Conservation (phyloP, 2,113 vertebrate genomes). For the Rhombomys opimus region DNA sequence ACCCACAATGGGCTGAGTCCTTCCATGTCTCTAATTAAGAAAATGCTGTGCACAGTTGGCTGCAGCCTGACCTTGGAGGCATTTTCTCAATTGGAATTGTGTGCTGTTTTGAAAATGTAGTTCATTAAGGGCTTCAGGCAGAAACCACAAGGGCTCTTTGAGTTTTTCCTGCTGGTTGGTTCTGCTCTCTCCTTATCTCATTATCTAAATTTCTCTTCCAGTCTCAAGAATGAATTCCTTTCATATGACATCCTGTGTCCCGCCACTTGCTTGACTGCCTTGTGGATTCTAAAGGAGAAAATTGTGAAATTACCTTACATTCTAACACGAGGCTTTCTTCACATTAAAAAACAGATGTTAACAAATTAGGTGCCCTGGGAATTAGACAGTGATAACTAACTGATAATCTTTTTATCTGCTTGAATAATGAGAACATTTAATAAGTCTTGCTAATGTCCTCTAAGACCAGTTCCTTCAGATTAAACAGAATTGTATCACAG, state of each 20-base stretch:
- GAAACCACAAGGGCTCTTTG: conserved; percentile 58
- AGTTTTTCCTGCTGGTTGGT: conserved; percentile 58
- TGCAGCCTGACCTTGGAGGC: neutral
- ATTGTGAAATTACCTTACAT: conserved; percentile 52
- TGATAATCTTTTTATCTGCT: conserved; percentile 64
- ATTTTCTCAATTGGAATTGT: neutral
- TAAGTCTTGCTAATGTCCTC: conserved; percentile 46
- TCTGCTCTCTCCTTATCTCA: conserved; percentile 16
- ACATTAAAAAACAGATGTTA: conserved; percentile 37
- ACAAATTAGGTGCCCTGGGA: conserved; percentile 72
- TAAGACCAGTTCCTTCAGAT: neutral
- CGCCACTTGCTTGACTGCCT: conserved; percentile 63
- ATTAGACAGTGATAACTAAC: conserved; percentile 75
- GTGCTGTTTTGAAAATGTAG: conserved; percentile 38
- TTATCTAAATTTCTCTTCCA: conserved; percentile 61
- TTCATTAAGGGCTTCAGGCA: conserved; percentile 62
- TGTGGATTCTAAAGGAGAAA: conserved; percentile 72
- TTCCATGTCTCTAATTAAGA: neutral
- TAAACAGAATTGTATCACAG: neutral
- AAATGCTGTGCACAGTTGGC: neutral
- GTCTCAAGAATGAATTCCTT: conserved; percentile 34
- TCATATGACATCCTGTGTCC: neutral
- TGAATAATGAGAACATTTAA: conserved; percentile 54
- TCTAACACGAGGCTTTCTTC: conserved; percentile 65
- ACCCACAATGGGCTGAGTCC: neutral